Conservation (phyloP, 2,113 vertebrate genomes). For the Cynoglossus semilaevis region DNA sequence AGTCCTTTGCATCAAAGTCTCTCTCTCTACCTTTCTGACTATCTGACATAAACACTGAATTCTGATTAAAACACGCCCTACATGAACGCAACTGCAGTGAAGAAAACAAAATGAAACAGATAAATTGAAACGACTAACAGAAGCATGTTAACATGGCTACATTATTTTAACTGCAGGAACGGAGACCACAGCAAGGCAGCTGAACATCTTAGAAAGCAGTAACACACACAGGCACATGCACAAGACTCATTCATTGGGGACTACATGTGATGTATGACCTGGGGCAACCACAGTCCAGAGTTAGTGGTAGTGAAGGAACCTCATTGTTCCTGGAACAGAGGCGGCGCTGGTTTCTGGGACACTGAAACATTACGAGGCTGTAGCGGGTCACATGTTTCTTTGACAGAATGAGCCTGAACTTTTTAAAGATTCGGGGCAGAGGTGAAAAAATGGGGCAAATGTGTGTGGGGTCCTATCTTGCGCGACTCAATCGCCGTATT, state of each 20-base stretch:
- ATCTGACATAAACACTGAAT: too few species aligned
- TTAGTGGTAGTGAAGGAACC: slow-evolving; percentile 55
- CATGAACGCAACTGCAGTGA: too few species aligned
- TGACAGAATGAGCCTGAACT: slow-evolving; percentile 42
- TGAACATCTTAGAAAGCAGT: slow-evolving; percentile 50
- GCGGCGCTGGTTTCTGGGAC: slow-evolving; percentile 57
- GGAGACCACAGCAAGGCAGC: slow-evolving; percentile 53
- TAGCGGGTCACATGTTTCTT: slow-evolving; percentile 54
- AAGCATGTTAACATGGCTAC: slow-evolving; percentile 24
- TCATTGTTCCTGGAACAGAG: slow-evolving; percentile 63
- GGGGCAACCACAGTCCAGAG: slow-evolving; percentile 51
- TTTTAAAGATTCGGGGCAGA: slow-evolving; percentile 36
- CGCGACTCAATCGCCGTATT: slow-evolving; percentile 13
- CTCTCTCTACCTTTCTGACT: too few species aligned
- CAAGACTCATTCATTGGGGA: slow-evolving; percentile 50
- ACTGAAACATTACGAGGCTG: slow-evolving; percentile 38
- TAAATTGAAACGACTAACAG: not conserved
- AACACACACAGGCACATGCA: slow-evolving; percentile 1
- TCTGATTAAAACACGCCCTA: too few species aligned
- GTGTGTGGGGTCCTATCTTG: not conserved
- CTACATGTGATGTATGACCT: slow-evolving; percentile 66
- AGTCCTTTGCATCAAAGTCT: too few species aligned
- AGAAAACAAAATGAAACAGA: too few species aligned
- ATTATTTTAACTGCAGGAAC: slow-evolving; percentile 45
- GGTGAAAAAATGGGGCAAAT: slow-evolving; percentile 18